Percentiles rank a stretch among this genome's conserved stretches.
These are phyloP conservation scores for Notospermus geniculatus DNA, from an alignment of 1,140 invertebrate species.

Conservation along the genomic window DNA sequence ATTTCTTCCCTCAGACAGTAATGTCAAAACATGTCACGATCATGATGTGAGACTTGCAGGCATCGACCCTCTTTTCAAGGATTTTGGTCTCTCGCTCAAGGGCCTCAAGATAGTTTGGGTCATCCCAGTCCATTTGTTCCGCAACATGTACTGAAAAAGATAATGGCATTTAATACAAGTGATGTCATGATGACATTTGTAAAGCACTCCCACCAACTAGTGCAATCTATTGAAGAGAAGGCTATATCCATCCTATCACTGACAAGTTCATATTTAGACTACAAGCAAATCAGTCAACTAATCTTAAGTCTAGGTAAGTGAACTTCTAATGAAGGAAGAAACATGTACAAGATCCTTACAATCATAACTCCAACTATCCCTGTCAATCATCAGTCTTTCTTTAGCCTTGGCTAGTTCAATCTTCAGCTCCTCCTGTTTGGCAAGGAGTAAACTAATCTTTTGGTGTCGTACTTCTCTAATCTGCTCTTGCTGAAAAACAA, in stretches of 20 bases:
- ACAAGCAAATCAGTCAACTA: too few species aligned
- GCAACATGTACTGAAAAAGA: slow-evolving; percentile 60
- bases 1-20: too few species aligned
- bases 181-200: too few species aligned
- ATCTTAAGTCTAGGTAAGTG: too few species aligned
- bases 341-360: too few species aligned
- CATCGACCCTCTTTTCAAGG: slow-evolving; percentile 60
- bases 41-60: slow-evolving; percentile 61
- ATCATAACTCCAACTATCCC: slow-evolving; percentile 63
- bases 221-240: too few species aligned
- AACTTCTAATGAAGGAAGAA: too few species aligned
- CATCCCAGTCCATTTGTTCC: slow-evolving; percentile 56
- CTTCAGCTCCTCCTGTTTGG: slow-evolving; percentile 61
- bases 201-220: too few species aligned
- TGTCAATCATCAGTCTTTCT: slow-evolving; percentile 60
- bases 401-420: slow-evolving; percentile 56
- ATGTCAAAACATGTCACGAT: slow-evolving; percentile 61
- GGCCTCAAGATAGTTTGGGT: slow-evolving; percentile 61
- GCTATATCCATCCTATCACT: too few species aligned
- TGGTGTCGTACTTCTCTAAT: slow-evolving; percentile 55
- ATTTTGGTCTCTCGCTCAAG: slow-evolving; percentile 61
- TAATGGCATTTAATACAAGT: too few species aligned
- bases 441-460: slow-evolving; percentile 30
- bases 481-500: slow-evolving; percentile 42
- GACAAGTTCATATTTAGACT: too few species aligned